Conservation (phyloP, 2,113 vertebrate species). For the Misgurnus mizolepis region DNA sequence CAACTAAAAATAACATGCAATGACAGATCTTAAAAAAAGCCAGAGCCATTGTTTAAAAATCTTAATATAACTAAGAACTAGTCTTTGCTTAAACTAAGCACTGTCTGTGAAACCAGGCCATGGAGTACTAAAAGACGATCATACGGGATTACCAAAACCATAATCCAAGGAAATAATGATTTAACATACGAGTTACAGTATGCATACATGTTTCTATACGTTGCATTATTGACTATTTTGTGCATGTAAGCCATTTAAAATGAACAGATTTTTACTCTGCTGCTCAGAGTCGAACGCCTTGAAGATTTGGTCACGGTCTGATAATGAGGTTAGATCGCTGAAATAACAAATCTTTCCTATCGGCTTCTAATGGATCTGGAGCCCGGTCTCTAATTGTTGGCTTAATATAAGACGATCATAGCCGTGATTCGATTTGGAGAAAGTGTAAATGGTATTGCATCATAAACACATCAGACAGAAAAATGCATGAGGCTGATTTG, state of each 20-base stretch:
- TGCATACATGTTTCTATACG: background rate
- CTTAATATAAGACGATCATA: constrained; percentile 48
- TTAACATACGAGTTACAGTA: background rate
- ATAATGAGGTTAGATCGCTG: constrained; percentile 29
- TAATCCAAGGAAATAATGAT: background rate
- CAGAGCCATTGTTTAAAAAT: no score
- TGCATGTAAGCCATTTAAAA: constrained; percentile 32
- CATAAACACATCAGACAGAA: constrained; percentile 53
- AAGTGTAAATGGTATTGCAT: constrained; percentile 45
- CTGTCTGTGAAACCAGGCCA: no score
- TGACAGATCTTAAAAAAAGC: no score
- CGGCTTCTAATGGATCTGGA: constrained; percentile 45
- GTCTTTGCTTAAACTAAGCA: no score
- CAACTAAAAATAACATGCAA: no score
- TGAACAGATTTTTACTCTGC: background rate
- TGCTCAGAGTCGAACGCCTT: no score
- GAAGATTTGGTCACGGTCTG: constrained; percentile 9
- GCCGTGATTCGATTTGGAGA: constrained; percentile 51
- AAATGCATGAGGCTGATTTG: constrained; percentile 51
- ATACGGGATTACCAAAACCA: no score
- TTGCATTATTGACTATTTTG: constrained; percentile 29
- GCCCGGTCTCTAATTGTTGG: constrained; percentile 48
- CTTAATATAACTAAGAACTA: no score
- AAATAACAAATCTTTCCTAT: constrained; percentile 49
- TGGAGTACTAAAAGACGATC: no score